Evolutionary conservation across 2,113 vertebrate genomes (phyloP).

Genomic region (Burhinus oedicnemus): DNA sequence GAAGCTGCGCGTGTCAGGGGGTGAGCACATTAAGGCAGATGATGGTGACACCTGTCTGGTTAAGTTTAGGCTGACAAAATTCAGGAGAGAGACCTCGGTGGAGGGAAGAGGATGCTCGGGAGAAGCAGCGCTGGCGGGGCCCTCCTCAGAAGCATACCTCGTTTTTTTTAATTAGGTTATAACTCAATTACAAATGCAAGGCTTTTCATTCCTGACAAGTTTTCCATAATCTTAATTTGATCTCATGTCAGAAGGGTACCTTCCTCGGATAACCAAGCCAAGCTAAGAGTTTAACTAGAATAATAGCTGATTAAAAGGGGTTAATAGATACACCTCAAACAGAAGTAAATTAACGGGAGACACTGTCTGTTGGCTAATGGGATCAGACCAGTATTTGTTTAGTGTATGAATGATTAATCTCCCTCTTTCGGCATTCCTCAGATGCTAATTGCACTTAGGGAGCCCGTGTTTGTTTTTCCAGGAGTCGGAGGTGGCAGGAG

Average conservation of each 20-base stretch:
- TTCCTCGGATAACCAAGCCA: constrained; percentile 21
- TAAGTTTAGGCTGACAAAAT: constrained; percentile 79
- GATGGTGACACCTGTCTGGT: constrained; percentile 81
- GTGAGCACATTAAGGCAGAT: constrained; percentile 41
- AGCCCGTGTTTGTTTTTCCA: constrained; percentile 58
- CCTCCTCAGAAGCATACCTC: not conserved
- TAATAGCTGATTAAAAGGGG: constrained; percentile 51
- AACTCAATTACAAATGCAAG: constrained; percentile 32
- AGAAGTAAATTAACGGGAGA: constrained; percentile 38
- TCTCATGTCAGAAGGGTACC: constrained; percentile 31
- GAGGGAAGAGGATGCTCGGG: constrained; percentile 33
- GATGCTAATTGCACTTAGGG: constrained; percentile 63
- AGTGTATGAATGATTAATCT: constrained; percentile 74
- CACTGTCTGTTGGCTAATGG: constrained; percentile 56
- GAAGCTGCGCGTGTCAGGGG: constrained; percentile 52
- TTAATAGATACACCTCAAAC: constrained; percentile 54
- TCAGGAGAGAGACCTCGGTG: constrained; percentile 74
- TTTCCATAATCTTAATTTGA: constrained; percentile 62
- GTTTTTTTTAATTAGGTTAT: constrained; percentile 58
- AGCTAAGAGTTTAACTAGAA: constrained; percentile 32
- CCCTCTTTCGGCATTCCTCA: constrained; percentile 44
- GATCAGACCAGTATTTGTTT: constrained; percentile 72
- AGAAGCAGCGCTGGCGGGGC: not conserved
- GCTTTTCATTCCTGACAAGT: constrained; percentile 42
- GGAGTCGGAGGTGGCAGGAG: constrained; percentile 39